Conservation (phyloP, 2,797 vertebrate species). For the Spea hammondii region DNA sequence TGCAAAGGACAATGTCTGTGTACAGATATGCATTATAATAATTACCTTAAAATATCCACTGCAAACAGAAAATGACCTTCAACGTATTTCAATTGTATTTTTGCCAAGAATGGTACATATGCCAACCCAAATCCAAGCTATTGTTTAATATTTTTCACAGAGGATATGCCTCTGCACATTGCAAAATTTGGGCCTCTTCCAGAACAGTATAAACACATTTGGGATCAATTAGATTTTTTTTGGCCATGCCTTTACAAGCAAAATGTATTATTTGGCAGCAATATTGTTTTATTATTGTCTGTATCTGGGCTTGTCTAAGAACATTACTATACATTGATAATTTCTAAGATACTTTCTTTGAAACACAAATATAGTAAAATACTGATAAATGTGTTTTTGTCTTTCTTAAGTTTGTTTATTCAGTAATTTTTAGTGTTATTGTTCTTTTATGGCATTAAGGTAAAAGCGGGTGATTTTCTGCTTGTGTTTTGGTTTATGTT, state of each 20-base stretch:
- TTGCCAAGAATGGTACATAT: neutral
- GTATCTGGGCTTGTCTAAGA: conserved; percentile 37
- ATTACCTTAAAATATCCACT: too few species aligned
- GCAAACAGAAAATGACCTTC: too few species aligned
- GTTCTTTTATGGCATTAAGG: too few species aligned
- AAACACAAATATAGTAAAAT: neutral
- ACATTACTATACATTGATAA: conserved; percentile 31
- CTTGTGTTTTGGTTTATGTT: too few species aligned
- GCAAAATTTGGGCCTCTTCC: conserved; percentile 10
- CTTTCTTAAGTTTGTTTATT: too few species aligned
- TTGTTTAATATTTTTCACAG: conserved; percentile 25
- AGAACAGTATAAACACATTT: conserved; percentile 30
- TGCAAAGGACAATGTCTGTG: too few species aligned
- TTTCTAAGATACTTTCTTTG: conserved; percentile 21
- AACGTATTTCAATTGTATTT: too few species aligned
- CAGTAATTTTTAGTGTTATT: too few species aligned
- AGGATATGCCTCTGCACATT: conserved; percentile 6
- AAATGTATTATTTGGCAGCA: conserved; percentile 38
- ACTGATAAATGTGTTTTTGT: too few species aligned
- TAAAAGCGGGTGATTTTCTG: too few species aligned
- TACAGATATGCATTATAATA: too few species aligned
- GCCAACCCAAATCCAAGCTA: neutral
- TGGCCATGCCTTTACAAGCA: conserved; percentile 3
- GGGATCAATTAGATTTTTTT: conserved; percentile 13
- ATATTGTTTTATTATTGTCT: conserved; percentile 36